phyloP scores from a whole-genome alignment of 2,888 invertebrate species.

The Onthophagus sagittarius region DNA sequence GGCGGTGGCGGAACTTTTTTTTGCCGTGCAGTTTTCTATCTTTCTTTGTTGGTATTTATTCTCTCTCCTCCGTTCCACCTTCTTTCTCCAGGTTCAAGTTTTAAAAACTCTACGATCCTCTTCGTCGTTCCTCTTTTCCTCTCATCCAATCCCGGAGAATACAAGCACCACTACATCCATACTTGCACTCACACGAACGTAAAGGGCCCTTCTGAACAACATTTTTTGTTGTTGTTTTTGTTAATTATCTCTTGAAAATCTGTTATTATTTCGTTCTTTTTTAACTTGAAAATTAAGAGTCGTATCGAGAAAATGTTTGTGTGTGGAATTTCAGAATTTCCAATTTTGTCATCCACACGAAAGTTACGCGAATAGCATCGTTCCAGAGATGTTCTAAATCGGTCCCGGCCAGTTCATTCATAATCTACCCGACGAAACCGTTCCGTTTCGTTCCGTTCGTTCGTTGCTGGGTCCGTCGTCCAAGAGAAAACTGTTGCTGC shows the following conservation, averaged over 20 bases:
- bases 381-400: slow-evolving; percentile 35
- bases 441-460: background rate
- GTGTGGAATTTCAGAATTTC: background rate
- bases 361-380: slow-evolving; percentile 25
- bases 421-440: slow-evolving; percentile 29
- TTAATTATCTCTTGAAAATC: background rate
- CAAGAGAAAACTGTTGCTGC: background rate
- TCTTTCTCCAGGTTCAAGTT: too few species aligned
- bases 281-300: background rate
- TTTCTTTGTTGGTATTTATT: too few species aligned
- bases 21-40: background rate
- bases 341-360: background rate
- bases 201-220: too few species aligned
- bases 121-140: too few species aligned
- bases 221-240: too few species aligned
- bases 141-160: too few species aligned
- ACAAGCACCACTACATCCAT: too few species aligned
- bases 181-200: too few species aligned
- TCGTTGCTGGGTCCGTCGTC: background rate
- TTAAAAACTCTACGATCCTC: too few species aligned
- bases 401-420: slow-evolving; percentile 38
- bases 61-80: too few species aligned
- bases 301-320: background rate
- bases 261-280: background rate
- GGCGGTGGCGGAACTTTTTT: background rate